Conservation (phyloP, 2,113 vertebrate species). For the Sitta europaea region DNA sequence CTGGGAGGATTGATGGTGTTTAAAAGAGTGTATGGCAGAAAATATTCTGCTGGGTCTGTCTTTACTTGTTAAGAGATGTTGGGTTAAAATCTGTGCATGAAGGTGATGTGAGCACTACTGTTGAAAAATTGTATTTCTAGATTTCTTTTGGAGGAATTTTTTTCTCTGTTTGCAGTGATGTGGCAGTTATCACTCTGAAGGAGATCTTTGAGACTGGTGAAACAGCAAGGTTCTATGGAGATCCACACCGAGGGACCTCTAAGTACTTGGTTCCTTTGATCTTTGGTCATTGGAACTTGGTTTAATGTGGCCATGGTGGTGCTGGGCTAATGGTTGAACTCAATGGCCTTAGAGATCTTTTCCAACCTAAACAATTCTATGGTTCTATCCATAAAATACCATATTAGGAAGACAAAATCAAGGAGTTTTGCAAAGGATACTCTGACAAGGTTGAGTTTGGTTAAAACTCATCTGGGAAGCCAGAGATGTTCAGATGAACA, state of each 20-base stretch:
- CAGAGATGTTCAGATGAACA: not conserved
- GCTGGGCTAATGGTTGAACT: not conserved
- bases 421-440: not conserved
- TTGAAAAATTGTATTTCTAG: not conserved
- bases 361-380: not conserved
- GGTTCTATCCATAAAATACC: not conserved
- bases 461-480: not conserved
- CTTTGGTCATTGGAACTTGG: no score
- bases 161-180: not conserved
- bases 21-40: not conserved
- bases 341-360: not conserved
- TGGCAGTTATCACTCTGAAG: not conserved
- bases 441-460: not conserved
- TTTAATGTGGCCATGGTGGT: not conserved
- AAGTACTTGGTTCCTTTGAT: not conserved
- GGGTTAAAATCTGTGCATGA: not conserved
- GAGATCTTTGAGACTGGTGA: not conserved
- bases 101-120: not conserved
- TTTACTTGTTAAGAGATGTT: not conserved
- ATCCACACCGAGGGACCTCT: no score
- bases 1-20: not conserved
- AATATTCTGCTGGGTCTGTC: not conserved
- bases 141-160: not conserved
- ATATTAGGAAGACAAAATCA: not conserved
- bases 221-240: not conserved